These are phyloP conservation scores for Dolichopus griseipennis DNA, from an alignment of 2,888 invertebrate species.

Conservation along the genomic window DNA sequence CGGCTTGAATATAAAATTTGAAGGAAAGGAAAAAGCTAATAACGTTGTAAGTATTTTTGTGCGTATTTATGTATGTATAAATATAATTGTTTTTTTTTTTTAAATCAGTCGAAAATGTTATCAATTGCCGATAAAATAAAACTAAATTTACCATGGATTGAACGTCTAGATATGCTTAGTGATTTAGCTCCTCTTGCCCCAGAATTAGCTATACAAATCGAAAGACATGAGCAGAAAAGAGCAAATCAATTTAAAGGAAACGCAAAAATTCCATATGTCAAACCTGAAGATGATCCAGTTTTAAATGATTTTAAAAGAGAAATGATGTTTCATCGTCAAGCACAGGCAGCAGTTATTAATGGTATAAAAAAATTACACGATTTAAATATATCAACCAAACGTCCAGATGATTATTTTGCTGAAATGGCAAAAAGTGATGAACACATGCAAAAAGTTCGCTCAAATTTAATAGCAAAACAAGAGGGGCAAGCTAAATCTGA, in stretches of 20 bases:
- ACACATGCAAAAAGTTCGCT: conserved; percentile 93
- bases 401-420: conserved; percentile 95
- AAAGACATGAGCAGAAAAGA: conserved; percentile 64
- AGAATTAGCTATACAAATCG: conserved; percentile 67
- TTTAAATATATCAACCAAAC: conserved; percentile 64
- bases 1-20: conserved; percentile 65
- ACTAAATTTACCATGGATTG: conserved; percentile 72
- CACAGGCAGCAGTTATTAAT: conserved; percentile 75
- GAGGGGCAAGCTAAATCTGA: conserved; percentile 78
- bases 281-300: conserved; percentile 64
- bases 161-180: conserved; percentile 71
- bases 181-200: conserved; percentile 74
- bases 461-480: conserved; percentile 75
- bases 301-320: conserved; percentile 89
- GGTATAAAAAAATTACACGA: conserved; percentile 70
- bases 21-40: conserved; percentile 55
- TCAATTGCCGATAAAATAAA: conserved; percentile 63
- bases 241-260: conserved; percentile 57
- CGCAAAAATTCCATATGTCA: conserved; percentile 56
- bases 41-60: conserved; percentile 56
- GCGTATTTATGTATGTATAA: neutral
- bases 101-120: conserved; percentile 46
- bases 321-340: conserved; percentile 77
- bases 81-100: conserved; percentile 7
- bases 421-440: conserved; percentile 97